Evolutionary conservation across 2,888 invertebrate species (phyloP), one percentile per base, ranked within the genome.

Genomic region (Homarus gammarus): DNA sequence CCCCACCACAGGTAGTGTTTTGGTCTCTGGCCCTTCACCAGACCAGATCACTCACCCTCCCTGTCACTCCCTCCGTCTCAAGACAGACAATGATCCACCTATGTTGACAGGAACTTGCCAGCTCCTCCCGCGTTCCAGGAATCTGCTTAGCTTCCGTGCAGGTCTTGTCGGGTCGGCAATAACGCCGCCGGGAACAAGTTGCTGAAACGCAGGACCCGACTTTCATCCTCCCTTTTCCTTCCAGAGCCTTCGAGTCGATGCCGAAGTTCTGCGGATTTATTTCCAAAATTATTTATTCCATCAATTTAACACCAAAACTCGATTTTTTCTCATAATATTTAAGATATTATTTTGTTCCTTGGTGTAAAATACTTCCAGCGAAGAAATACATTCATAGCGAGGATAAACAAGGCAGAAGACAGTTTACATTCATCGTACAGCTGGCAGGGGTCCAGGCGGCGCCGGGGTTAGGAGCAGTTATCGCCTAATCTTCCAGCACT

Each of bases 401-500:
- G n/a, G n/a, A n/a, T 40, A n/a, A 44, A 27, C 12, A 12, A 22
- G n/a, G 44, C n/a, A 12, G 31, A n/a, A 33, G 12, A n/a, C 6
- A 6, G 22, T 31, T 27, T 38, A 56, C n/a, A 70, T 61, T 79
- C 56, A 72, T 81, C 81, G 81, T 72, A 40, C 81, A n/a, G 51
- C 44, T 22, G 56, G 72, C 75, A 56, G 79, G 75, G 73, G 6
- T 38, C 73, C 73, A 73, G 36, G 73, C 40, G 81, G 87, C 38
- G 87, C 87, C 87, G 81, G 81, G 87, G 87, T 79, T 81, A 73
- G 87, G 61, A 81, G 87, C 87, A 87, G 87, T 87, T 87, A 87
- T 87, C 87, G 87, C 87, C 87, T 87, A 87, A 87, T 87, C 87
- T 87, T 87, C 87, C 73, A 87, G 73, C 87, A 81, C 61, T 84